phyloP scores from a whole-genome alignment of 2,113 vertebrate genomes.

The Alosa alosa region DNA sequence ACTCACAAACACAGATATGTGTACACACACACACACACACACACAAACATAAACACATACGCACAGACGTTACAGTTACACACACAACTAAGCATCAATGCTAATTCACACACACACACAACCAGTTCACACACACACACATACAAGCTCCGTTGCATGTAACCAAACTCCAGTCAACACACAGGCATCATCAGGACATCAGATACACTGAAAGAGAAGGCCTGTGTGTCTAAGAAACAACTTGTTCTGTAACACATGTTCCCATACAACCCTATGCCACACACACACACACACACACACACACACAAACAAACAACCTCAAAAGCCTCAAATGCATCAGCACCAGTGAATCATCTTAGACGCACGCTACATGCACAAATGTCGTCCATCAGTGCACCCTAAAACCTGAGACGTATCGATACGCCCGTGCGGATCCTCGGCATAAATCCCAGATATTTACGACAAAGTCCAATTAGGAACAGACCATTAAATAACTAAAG shows the following conservation, averaged over 20 bases:
- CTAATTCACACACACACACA: not conserved
- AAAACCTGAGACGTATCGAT: slow-evolving; percentile 13
- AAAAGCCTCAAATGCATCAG: not conserved
- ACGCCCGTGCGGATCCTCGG: not conserved
- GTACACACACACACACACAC: too few species aligned
- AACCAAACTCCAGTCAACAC: not conserved
- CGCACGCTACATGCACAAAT: not conserved
- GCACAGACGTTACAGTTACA: not conserved
- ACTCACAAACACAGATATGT: not conserved
- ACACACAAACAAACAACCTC: not conserved
- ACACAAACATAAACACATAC: too few species aligned
- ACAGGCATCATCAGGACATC: not conserved
- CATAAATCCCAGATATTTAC: slow-evolving; percentile 34
- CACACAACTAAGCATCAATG: not conserved
- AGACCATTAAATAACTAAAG: slow-evolving; percentile 48
- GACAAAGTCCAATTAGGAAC: slow-evolving; percentile 32
- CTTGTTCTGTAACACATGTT: not conserved
- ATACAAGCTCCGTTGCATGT: not conserved
- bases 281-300: not conserved
- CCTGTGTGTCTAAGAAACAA: not conserved
- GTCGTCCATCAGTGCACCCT: not conserved
- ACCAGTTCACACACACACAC: not conserved
- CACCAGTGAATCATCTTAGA: not conserved
- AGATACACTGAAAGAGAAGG: not conserved
- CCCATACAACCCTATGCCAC: not conserved